Base-by-base conservation (phyloP, 1,140 invertebrate species). In the Philopotamus ludificatus region DNA sequence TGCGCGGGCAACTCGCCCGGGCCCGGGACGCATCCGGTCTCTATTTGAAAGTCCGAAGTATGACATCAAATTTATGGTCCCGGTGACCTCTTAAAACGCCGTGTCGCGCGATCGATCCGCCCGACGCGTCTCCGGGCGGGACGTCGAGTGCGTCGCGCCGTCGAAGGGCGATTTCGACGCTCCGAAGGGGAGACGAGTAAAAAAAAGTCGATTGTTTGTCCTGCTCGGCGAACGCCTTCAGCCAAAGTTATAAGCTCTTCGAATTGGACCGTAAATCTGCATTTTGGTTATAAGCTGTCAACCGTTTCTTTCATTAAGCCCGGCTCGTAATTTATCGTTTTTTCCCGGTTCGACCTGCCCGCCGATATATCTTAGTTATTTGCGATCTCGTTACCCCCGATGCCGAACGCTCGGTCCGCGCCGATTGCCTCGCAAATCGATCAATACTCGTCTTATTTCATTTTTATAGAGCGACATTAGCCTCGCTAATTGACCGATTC, bases 271-370 rank as follows among this genome's bases (percentile, higher is more conserved):
- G 67, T 69, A 69, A 69, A 69, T 66, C 60, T 69, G 63, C 51
- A 66, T 69, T 66, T 69, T 59, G 67, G 63, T 65, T 68, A 68
- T 63, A 53, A 63, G 67, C 67, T 61, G 64, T 69, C 67, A 69
- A 59, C 63, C 59, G 53, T 66, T 69, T 69, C 66, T 68, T 64
- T 68, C 66, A 64, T 68, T 68, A 68, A 69, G 54, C 58, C 63
- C 16, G 10, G 20, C 51, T 65, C 63, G 55, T 69, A 65, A 69
- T 69, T 69, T 69, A 69, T 69, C 63, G 67, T 23, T 50, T 61
- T 61, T 64, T 45, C 63, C 58, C 58, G 44, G 34, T 44, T 53
- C 63, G 28, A 44, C 62, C 28, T 58, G 63, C 50, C 57, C 16
- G 41, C 57, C 57, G 63, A 65, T 65, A 65, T 59, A 59, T 65